Conservation (phyloP, 1,140 invertebrate species). For the Drosophila subobscura region DNA sequence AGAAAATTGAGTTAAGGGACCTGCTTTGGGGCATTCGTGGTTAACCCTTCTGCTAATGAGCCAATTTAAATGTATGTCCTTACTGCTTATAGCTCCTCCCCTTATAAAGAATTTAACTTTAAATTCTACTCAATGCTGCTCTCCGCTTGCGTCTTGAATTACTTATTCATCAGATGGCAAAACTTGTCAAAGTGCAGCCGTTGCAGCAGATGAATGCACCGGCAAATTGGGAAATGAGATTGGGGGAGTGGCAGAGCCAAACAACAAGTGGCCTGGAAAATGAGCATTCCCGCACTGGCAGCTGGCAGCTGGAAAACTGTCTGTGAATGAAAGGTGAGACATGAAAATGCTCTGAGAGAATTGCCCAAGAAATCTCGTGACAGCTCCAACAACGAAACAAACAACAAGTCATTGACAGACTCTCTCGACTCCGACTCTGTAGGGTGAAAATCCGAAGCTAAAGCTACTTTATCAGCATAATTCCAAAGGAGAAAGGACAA, state of each 20-base stretch:
- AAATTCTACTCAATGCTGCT: slow-evolving; percentile 21
- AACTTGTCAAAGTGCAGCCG: slow-evolving; percentile 28
- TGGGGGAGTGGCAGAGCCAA: background rate
- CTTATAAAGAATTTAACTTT: slow-evolving; percentile 20
- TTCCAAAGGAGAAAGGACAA: slow-evolving; percentile 16
- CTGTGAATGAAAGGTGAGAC: slow-evolving; percentile 69
- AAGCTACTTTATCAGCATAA: slow-evolving; percentile 68
- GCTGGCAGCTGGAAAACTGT: slow-evolving; percentile 27
- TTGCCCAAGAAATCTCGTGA: slow-evolving; percentile 58
- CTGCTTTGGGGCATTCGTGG: slow-evolving; percentile 58
- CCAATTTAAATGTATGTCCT: slow-evolving; percentile 75
- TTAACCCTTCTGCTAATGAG: slow-evolving; percentile 78
- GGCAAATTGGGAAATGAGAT: slow-evolving; percentile 16
- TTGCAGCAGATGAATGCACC: slow-evolving; percentile 22
- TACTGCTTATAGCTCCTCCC: slow-evolving; percentile 1
- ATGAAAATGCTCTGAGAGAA: slow-evolving; percentile 42
- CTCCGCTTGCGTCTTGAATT: background rate
- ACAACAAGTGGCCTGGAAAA: slow-evolving; percentile 66
- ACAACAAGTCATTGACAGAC: slow-evolving; percentile 67
- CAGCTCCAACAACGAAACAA: slow-evolving; percentile 55
- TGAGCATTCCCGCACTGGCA: slow-evolving; percentile 43
- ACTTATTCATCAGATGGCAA: slow-evolving; percentile 21
- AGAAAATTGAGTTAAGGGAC: slow-evolving; percentile 51
- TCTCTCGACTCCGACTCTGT: slow-evolving; percentile 13
- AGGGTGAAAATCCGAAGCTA: slow-evolving; percentile 8